Base-by-base conservation (phyloP, 1,140 invertebrate species). In the Papilio dardanus region DNA sequence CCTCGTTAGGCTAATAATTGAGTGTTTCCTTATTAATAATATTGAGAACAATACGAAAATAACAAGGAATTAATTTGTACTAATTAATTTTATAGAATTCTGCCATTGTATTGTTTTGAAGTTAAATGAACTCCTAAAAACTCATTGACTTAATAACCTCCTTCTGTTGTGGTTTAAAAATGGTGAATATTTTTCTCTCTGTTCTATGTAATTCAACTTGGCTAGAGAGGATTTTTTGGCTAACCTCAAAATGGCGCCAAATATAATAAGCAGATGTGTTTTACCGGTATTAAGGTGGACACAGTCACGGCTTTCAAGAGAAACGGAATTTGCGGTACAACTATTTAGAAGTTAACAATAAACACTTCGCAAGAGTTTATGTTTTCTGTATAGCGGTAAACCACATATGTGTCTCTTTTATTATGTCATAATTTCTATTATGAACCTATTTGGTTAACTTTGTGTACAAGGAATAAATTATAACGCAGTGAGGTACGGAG, bases 21-120 rank as follows among this genome's bases (percentile, higher is more conserved):
- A 62, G 54, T 62, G 24, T 62, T 62, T 62, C 54, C 54, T 62
- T 62, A 14, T 28, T 58, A 28, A 12, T 58, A 28, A 62, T 19
- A 46, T 24, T 58, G 24, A 16, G 54, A 28, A 62, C 54, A 62
- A 30, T 28, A 21, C 19, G 7, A 28, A 24, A 54, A 54, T 28
- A 24, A 54, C n/a, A 3, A n/a, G 14, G 14, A 54, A 21, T 24
- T 50, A 6, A 8, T 21, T 12, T 12, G 19, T 6, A 46, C 3
- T 54, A 54, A 21, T 50, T 19, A 5, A 50, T 21, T 46, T 10
- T 21, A 21, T 24, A 54, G 50, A 6, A 24, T 24, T 24, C 4
- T 21, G 19, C 6, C 8, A 12, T 24, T 21, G 8, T 54, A 50
- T 50, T 8, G 19, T 54, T 54, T 54, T 10, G 1, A 24, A 10